These are phyloP conservation scores for Epinephelus awoara DNA, from an alignment of 2,797 vertebrate genomes.

Conservation along the genomic window DNA sequence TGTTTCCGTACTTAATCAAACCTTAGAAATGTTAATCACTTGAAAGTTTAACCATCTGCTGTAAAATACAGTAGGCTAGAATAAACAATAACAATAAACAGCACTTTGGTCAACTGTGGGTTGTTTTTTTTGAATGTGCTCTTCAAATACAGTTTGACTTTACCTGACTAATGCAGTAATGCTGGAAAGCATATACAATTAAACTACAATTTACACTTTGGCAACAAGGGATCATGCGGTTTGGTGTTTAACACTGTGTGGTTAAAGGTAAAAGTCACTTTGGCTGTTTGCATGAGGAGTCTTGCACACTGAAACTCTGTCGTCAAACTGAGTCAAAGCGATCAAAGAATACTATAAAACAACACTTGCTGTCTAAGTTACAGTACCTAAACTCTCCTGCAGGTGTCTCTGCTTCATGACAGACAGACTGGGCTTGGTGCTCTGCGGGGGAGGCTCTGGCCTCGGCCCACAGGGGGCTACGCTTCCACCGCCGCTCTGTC, in stretches of 20 bases:
- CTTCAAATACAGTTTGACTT: no score
- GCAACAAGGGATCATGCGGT: no score
- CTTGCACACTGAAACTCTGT: background rate
- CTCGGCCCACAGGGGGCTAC: slow-evolving; percentile 64
- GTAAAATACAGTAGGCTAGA: no score
- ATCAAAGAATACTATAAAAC: background rate
- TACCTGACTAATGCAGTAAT: no score
- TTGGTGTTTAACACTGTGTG: background rate
- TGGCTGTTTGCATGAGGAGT: background rate
- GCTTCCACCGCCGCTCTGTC: slow-evolving; percentile 38
- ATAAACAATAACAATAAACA: no score
- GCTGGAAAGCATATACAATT: no score
- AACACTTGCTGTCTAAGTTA: slow-evolving; percentile 1
- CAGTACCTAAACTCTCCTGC: slow-evolving; percentile 86
- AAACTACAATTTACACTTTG: no score
- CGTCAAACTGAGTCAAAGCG: background rate
- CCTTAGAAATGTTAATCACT: no score
- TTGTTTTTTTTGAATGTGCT: no score
- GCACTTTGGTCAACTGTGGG: no score
- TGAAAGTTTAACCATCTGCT: no score
- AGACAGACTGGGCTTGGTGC: slow-evolving; percentile 85
- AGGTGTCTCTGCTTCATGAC: slow-evolving; percentile 88
- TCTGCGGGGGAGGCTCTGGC: slow-evolving; percentile 87
- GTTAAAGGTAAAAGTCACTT: background rate
- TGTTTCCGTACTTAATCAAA: no score